Evolutionary conservation across 2,113 vertebrate species (phyloP).

Genomic region (Protobothrops flavoviridis): DNA sequence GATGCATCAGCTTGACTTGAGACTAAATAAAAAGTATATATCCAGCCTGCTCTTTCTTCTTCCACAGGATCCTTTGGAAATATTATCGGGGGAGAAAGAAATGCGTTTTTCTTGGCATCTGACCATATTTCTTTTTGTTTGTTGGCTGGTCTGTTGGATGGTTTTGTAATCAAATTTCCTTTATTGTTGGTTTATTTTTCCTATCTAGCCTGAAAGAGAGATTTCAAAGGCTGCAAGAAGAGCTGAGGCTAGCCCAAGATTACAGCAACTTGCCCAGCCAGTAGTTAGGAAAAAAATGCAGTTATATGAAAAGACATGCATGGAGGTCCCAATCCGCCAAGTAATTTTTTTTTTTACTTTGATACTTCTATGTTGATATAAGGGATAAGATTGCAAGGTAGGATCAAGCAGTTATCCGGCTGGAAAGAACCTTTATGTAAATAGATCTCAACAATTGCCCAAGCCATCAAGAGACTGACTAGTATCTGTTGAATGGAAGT

Average conservation of each 20-base stretch:
- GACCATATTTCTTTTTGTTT: not conserved
- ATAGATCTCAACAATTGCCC: not conserved
- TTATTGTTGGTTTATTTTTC: not conserved
- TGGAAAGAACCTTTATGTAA: not conserved
- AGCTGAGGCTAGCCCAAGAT: conserved; percentile 26
- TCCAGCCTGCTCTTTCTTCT: not conserved
- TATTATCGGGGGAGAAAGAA: not conserved
- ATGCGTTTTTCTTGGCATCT: not conserved
- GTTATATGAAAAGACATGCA: conserved; percentile 26
- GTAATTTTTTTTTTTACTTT: conserved; percentile 47
- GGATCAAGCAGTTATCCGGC: not conserved
- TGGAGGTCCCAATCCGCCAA: conserved; percentile 30
- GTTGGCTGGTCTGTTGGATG: not conserved
- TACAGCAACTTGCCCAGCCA: conserved; percentile 52
- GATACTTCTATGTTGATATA: not conserved
- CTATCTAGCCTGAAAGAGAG: conserved; percentile 45
- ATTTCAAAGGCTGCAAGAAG: not conserved
- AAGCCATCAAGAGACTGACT: not conserved
- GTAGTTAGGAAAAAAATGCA: conserved; percentile 39
- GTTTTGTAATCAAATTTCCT: not conserved
- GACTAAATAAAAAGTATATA: not conserved
- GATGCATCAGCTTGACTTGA: not conserved
- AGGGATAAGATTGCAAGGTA: not conserved
- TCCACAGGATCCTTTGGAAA: not conserved
- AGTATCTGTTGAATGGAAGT: not conserved